phyloP scores from a whole-genome alignment of 2,113 vertebrate species.

The Engraulis encrasicolus region DNA sequence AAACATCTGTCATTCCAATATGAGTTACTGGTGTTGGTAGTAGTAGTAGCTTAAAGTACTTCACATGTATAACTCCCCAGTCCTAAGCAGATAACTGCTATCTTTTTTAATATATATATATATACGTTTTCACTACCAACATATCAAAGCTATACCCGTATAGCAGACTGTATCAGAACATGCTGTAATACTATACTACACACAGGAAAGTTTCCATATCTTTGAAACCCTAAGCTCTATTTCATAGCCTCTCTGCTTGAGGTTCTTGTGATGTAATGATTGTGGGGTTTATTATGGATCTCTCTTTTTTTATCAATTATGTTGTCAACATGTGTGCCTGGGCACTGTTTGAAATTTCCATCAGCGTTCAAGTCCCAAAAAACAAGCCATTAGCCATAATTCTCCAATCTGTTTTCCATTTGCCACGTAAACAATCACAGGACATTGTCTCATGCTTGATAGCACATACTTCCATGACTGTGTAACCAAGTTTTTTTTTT shows the following conservation, averaged over 20 bases:
- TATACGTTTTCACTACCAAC: neutral
- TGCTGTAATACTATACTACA: neutral
- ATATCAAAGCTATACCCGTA: neutral
- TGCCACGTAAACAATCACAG: conserved; percentile 64
- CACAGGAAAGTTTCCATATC: neutral
- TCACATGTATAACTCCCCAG: neutral
- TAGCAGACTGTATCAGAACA: neutral
- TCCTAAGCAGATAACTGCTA: neutral
- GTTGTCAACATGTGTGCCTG: conserved; percentile 37
- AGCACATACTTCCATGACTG: conserved; percentile 67
- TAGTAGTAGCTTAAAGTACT: neutral
- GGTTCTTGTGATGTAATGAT: neutral
- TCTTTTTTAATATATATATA: too few species aligned
- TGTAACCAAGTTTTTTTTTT: conserved; percentile 58
- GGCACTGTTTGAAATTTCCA: conserved; percentile 32
- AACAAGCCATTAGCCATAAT: conserved; percentile 48
- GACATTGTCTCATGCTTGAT: conserved; percentile 69
- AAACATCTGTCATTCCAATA: neutral
- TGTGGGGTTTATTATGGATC: conserved; percentile 17
- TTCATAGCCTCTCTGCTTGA: neutral
- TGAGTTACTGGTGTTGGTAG: neutral
- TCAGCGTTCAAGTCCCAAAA: conserved; percentile 49
- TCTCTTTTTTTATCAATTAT: conserved; percentile 35
- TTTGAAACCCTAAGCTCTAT: neutral
- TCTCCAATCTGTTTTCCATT: conserved; percentile 70